Evolutionary conservation across 2,888 invertebrate genomes (phyloP), one percentile per base, ranked within the genome.

Genomic region (Rhingia campestris): DNA sequence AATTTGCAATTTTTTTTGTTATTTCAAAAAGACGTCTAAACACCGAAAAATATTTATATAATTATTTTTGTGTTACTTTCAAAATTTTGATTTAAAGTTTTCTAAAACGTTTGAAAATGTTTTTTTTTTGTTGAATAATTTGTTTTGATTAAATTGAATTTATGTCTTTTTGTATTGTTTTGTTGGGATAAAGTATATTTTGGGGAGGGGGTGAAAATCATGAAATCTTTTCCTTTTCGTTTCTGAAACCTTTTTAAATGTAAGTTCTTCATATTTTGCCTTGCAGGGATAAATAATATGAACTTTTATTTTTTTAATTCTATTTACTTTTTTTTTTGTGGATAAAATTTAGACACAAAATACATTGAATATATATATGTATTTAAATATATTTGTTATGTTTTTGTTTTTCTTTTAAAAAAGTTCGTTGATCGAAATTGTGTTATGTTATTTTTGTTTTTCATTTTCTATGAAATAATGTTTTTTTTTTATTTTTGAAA

Each of bases 11-110:
- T 87, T 75, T 73, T 76, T 79, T 86, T 88, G 89, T 87, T 88
- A 88, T 89, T 89, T 89, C 89, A 90, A 91, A 91, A 91, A 91
- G 90, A 91, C 91, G 90, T 89, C 90, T 91, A 91, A 80, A 91
- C 91, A 91, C 90, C 91, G 89, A 91, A 91, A 91, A 90, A 90
- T 90, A 91, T 90, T 88, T 90, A 87, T 87, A 87, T 67, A 51
- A 14, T 32, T 33, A 33, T 53, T 86, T 61, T 70, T 67, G 61
- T 87, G 63, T 81, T 74, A 77, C 87, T 86, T 87, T 70, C 85
- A 67, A 69, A 66, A 86, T 86, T 87, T 86, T 87, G 72, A 86
- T 86, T 87, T 89, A 87, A 86, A 89, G 87, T 90, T 89, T 54
- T 72, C 66, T 73, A 84, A 80, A 77, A 84, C 86, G 49, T 81